Percentiles rank a stretch among this genome's conserved stretches.
Conservation (phyloP, 2,888 invertebrate genomes). For the Chaitophorus viminalis region DNA sequence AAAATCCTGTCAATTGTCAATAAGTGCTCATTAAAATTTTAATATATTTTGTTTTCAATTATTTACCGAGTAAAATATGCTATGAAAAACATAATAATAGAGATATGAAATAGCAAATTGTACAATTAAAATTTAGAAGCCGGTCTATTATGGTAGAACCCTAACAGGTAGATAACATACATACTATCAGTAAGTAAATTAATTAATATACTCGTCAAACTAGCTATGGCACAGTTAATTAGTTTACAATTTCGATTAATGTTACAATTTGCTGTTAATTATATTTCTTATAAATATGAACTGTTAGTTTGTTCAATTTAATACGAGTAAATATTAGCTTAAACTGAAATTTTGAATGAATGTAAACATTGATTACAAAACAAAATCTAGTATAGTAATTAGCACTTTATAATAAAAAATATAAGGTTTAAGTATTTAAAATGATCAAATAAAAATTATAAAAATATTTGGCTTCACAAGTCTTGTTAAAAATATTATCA, state of each 20-base stretch:
- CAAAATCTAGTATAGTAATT: not conserved
- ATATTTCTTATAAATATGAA: not conserved
- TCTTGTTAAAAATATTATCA: conserved; percentile 46
- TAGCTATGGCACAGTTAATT: not conserved
- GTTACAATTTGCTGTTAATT: not conserved
- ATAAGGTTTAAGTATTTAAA: not conserved
- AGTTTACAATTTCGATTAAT: not conserved
- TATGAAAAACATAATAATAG: not conserved
- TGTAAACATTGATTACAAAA: conserved; percentile 5
- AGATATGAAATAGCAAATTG: too few relatives aligned
- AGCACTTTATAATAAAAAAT: not conserved
- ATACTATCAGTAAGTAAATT: not conserved
- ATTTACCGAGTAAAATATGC: not conserved
- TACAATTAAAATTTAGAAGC: not conserved
- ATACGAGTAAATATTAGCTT: conserved; percentile 4
- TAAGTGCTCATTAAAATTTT: too few relatives aligned
- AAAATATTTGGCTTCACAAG: conserved; percentile 60
- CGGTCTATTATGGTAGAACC: not conserved
- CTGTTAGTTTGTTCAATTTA: not conserved
- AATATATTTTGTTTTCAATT: too few relatives aligned
- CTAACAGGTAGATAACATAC: not conserved
- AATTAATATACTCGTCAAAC: too few relatives aligned
- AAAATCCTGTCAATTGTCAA: too few relatives aligned
- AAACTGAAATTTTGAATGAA: conserved; percentile 2
- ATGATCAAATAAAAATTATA: not conserved